These are phyloP conservation scores for Ochotona curzoniae DNA, from an alignment of 2,113 vertebrate species.

Conservation along the genomic window DNA sequence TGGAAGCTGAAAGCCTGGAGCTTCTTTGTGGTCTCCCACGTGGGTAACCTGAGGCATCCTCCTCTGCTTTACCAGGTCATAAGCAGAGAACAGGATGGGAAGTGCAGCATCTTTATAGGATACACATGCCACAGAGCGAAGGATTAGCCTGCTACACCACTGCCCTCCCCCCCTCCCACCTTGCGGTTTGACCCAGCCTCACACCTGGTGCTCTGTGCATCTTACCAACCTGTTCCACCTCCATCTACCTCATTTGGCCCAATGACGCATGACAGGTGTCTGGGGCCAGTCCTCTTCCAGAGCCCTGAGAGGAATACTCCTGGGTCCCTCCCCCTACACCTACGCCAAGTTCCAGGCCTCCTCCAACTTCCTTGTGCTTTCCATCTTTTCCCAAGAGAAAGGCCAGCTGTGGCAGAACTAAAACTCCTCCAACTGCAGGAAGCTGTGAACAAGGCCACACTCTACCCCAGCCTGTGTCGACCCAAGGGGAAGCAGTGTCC, in stretches of 20 bases:
- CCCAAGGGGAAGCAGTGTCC: no score
- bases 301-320: background rate
- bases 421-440: background rate
- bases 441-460: background rate
- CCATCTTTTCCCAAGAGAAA: background rate
- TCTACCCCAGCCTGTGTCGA: background rate
- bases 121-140: no score
- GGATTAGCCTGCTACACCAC: no score
- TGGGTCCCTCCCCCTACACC: background rate
- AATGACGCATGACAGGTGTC: background rate
- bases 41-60: no score
- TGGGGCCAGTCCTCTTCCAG: background rate
- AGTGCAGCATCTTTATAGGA: no score
- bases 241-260: background rate
- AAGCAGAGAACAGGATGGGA: no score
- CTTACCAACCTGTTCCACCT: background rate
- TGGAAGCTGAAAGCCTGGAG: no score
- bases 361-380: background rate
- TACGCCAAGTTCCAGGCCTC: background rate
- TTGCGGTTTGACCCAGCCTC: background rate
- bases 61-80: no score
- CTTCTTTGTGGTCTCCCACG: no score
- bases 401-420: background rate
- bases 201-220: background rate
- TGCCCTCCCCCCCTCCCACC: no score